Evolutionary conservation across 2,888 invertebrate genomes (phyloP), one percentile per base, ranked within the genome.

Genomic region (Hermodice carunculata): DNA sequence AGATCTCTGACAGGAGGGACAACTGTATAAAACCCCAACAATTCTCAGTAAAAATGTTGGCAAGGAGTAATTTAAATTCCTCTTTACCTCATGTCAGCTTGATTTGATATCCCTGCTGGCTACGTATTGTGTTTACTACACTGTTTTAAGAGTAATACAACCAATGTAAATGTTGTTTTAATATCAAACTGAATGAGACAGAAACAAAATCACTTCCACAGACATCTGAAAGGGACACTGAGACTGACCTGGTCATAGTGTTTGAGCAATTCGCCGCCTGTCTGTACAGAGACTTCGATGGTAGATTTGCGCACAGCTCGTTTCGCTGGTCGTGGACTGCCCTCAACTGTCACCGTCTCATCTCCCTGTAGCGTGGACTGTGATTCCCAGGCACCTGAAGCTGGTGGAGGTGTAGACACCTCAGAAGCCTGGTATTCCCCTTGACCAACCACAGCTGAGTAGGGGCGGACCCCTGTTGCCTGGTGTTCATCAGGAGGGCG

Each of bases 221-320:
- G 22, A 22, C 11, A 11, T 11, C 11, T 22, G 22, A n/a, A n/a
- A n/a, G n/a, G n/a, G n/a, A n/a, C n/a, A n/a, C n/a, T n/a, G n/a
- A n/a, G 26, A 67, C 74, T 73, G 67, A 82, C 82, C 34, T 77
- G 78, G 63, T 82, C 79, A 71, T 80, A 81, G 24, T 78, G 69
- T 24, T 74, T 71, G 32, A 79, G 67, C 17, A 80, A 71, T 28
- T 74, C 67, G 56, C 70, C 71, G 46, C 78, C 80, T 17, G 81
- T 81, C 68, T 81, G 81, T 46, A 74, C 64, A 14, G 54, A 64
- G 1, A 51, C 54, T 31, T 60, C 60, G n/a, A 24, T 51, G n/a
- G 37, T 54, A 8, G 22, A 2, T 24, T 34, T 3, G 31, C 14
- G 31, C n/a, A 3, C 8, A 14, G 40, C 11, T 11, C 11, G 40